Conservation (phyloP, 37 sponge, comb jelly and placozoan species). For the Ephydatia muelleri region DNA sequence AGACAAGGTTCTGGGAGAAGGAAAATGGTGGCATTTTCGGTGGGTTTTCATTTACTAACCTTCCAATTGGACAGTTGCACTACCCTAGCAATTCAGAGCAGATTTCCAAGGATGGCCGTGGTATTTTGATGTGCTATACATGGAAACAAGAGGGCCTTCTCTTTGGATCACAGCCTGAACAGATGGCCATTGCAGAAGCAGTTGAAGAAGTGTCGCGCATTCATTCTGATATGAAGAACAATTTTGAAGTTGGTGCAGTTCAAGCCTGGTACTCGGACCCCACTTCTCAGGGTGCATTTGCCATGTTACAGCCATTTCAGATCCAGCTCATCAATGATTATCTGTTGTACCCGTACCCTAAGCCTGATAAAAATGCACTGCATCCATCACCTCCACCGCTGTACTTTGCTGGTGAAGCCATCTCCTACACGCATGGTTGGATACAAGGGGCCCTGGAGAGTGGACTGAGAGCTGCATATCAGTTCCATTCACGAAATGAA, state of each 20-base stretch:
- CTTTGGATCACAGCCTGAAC: conserved; percentile 26
- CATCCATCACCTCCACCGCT: neutral
- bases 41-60: conserved; percentile 35
- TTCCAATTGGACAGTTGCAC: conserved; percentile 51
- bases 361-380: neutral
- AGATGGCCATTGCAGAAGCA: conserved; percentile 37
- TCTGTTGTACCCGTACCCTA: conserved; percentile 4
- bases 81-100: conserved; percentile 37
- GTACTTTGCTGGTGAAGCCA: conserved; percentile 54
- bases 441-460: conserved; percentile 60
- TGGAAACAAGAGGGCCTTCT: conserved; percentile 47
- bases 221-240: conserved; percentile 41
- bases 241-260: conserved; percentile 45
- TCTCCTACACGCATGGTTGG: conserved; percentile 43
- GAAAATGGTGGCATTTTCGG: conserved; percentile 19
- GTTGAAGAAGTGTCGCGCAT: conserved; percentile 23
- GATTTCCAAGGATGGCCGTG: conserved; percentile 11
- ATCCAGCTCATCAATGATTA: conserved; percentile 8
- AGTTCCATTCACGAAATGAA: conserved; percentile 48
- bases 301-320: conserved; percentile 22
- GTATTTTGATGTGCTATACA: conserved; percentile 54
- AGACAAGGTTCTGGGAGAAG: conserved; percentile 44
- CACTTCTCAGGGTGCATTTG: conserved; percentile 39
- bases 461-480: conserved; percentile 53
- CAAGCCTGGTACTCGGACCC: conserved; percentile 47